Evolutionary conservation across 1,140 invertebrate genomes (phyloP).

Genomic region (Ceratosolen solmsi): DNA sequence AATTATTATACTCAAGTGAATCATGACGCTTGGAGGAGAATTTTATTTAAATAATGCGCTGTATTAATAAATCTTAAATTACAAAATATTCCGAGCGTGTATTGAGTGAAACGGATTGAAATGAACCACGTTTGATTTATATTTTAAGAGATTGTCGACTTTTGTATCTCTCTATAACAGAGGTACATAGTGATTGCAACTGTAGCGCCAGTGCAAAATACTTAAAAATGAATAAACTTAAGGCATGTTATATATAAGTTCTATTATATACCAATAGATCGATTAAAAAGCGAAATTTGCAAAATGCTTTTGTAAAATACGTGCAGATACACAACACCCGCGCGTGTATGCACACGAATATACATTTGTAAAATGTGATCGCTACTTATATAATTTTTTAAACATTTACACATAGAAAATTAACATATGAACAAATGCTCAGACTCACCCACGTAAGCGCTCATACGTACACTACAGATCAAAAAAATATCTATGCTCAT

Average conservation of each 20-base stretch:
- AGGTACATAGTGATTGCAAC: background rate
- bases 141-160: slow-evolving; percentile 29
- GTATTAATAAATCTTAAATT: slow-evolving; percentile 13
- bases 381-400: background rate
- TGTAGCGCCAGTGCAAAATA: slow-evolving; percentile 4
- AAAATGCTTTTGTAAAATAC: slow-evolving; percentile 5
- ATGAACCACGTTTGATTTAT: background rate
- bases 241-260: slow-evolving; percentile 24
- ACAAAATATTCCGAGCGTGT: background rate
- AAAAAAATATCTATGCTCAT: too few relatives aligned
- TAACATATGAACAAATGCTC: slow-evolving; percentile 6
- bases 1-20: background rate
- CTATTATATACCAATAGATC: slow-evolving; percentile 13
- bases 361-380: slow-evolving; percentile 31
- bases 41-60: slow-evolving; percentile 13
- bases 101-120: background rate
- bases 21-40: background rate
- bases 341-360: slow-evolving; percentile 23
- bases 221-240: slow-evolving; percentile 1
- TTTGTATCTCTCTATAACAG: background rate
- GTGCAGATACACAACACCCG: background rate
- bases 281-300: slow-evolving; percentile 13
- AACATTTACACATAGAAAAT: slow-evolving; percentile 4
- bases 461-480: background rate
- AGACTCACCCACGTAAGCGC: background rate